phyloP scores from a whole-genome alignment of 1,140 invertebrate genomes.

The Delia radicum region DNA sequence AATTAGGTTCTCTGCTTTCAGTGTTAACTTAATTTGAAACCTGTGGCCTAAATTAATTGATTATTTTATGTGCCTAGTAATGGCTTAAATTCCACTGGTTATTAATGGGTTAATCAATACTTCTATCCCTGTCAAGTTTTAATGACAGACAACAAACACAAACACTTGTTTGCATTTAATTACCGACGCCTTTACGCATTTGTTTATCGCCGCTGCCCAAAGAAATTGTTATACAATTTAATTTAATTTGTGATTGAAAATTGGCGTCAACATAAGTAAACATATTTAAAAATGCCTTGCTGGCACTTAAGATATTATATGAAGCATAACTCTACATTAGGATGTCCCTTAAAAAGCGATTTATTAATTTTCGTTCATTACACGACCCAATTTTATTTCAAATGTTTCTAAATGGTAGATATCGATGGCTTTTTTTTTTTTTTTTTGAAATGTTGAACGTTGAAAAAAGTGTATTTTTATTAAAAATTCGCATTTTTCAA shows the following conservation, averaged over 20 bases:
- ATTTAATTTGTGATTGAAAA: slow-evolving; percentile 5
- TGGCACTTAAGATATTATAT: background rate
- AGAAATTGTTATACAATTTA: background rate
- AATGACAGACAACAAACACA: background rate
- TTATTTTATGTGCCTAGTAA: too few species aligned
- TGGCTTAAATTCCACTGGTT: background rate
- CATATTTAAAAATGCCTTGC: background rate
- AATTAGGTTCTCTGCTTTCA: too few species aligned
- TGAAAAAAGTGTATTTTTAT: too few species aligned
- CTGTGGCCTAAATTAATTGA: background rate
- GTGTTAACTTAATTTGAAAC: background rate
- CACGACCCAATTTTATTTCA: too few species aligned
- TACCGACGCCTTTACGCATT: background rate
- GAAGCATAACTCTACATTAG: too few species aligned
- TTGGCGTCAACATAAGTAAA: slow-evolving; percentile 4
- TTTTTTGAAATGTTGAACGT: too few species aligned
- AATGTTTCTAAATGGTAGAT: too few species aligned
- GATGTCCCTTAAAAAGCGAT: too few species aligned
- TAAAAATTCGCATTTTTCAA: too few species aligned
- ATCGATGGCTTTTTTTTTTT: too few species aligned
- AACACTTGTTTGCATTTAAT: background rate
- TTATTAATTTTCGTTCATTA: too few species aligned
- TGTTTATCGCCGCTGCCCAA: background rate
- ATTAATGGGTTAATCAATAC: background rate
- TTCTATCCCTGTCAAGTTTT: background rate